Conservation (phyloP, 2,113 vertebrate genomes). For the Cyrtonyx montezumae region DNA sequence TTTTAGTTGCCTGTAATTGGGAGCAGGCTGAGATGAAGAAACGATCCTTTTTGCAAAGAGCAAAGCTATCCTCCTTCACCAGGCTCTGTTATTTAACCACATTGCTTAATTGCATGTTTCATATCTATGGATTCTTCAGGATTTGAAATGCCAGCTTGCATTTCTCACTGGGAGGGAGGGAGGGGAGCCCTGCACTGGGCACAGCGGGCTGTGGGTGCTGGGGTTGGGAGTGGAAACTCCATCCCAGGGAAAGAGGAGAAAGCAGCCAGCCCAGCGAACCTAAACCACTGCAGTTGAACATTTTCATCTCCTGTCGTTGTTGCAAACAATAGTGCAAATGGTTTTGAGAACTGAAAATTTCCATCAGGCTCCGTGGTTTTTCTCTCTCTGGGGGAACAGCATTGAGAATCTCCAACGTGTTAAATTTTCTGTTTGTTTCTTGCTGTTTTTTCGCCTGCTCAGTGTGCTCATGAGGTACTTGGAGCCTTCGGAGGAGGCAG, state of each 20-base stretch:
- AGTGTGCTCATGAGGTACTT: neutral
- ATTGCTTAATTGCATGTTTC: neutral
- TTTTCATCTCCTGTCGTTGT: neutral
- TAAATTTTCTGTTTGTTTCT: constrained; percentile 12
- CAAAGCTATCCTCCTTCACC: neutral
- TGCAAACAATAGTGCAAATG: neutral
- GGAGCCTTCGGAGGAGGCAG: neutral
- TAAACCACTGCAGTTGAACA: neutral
- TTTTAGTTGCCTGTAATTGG: neutral
- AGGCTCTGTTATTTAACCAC: neutral
- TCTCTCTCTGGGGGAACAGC: neutral
- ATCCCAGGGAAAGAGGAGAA: neutral
- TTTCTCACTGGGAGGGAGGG: neutral
- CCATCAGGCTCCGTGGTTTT: neutral
- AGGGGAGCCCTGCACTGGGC: neutral
- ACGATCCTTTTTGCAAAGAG: neutral
- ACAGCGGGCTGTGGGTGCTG: no score
- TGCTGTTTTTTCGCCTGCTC: neutral
- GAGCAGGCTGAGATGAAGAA: neutral
- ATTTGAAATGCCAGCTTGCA: neutral
- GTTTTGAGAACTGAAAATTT: neutral
- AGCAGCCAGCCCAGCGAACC: neutral
- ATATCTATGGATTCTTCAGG: neutral
- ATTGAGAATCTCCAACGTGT: neutral
- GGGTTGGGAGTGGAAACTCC: neutral